Conservation (phyloP, 1,140 invertebrate genomes). For the Batillaria attramentaria region DNA sequence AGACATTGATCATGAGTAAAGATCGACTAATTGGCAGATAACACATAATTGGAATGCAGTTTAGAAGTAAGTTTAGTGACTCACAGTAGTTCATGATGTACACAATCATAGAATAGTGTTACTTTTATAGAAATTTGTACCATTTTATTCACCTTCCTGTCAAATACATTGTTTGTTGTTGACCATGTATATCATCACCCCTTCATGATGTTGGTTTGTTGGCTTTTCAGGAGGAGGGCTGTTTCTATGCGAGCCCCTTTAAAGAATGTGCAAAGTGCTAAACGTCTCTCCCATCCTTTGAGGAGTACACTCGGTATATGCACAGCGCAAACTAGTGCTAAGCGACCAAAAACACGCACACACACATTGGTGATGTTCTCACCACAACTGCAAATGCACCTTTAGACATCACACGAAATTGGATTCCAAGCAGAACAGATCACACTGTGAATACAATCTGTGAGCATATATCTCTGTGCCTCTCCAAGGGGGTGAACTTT, state of each 20-base stretch:
- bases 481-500: neutral
- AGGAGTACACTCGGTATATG: constrained; percentile 34
- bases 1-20: no score
- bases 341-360: constrained; percentile 10
- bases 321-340: neutral
- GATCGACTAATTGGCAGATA: no score
- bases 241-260: constrained; percentile 22
- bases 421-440: constrained; percentile 3
- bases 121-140: no score
- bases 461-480: constrained; percentile 20
- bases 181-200: no score
- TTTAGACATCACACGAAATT: no score
- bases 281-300: constrained; percentile 22
- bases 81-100: no score
- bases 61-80: no score
- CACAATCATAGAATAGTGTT: no score
- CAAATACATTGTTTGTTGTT: no score
- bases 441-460: constrained; percentile 22
- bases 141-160: no score
- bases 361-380: constrained; percentile 6
- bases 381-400: constrained; percentile 16
- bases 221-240: constrained; percentile 34
- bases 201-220: constrained; percentile 32
- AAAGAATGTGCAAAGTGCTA: constrained; percentile 31
- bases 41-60: no score